phyloP scores from a whole-genome alignment of 2,888 invertebrate genomes.

The Pyrochroa serraticornis region DNA sequence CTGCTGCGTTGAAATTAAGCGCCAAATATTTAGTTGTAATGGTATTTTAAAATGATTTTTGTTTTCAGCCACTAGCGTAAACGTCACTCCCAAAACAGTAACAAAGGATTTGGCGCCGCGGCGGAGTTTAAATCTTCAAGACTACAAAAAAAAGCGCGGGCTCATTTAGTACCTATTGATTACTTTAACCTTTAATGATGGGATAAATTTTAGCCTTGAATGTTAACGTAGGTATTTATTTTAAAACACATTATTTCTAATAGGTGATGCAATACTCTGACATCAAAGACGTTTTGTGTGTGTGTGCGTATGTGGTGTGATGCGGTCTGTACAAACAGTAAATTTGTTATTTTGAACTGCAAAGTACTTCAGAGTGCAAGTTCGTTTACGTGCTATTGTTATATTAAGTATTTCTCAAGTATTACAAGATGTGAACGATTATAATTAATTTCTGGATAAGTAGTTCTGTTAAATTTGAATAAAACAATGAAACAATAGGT shows the following conservation, averaged over 20 bases:
- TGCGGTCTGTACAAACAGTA: too few species aligned
- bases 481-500: too few species aligned
- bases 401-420: too few species aligned
- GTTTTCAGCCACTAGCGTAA: slow-evolving; percentile 71
- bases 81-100: slow-evolving; percentile 76
- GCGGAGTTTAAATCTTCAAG: slow-evolving; percentile 85
- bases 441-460: too few species aligned
- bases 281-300: too few species aligned
- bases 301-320: too few species aligned
- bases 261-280: too few species aligned
- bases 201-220: slow-evolving; percentile 19
- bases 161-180: slow-evolving; percentile 65
- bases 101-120: slow-evolving; percentile 82
- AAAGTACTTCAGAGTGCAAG: too few species aligned
- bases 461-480: too few species aligned
- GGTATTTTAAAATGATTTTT: slow-evolving; percentile 25
- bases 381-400: too few species aligned
- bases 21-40: not conserved
- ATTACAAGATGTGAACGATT: too few species aligned
- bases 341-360: too few species aligned
- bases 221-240: slow-evolving; percentile 8
- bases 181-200: slow-evolving; percentile 8
- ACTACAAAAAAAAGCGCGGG: slow-evolving; percentile 91
- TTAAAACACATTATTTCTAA: slow-evolving; percentile 9
- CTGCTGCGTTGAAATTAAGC: not conserved